A percentile compares a stretch with the other conserved stretches of the same genome.
phyloP scores from a whole-genome alignment of 2,888 invertebrate species.

The Anoncus sp. region DNA sequence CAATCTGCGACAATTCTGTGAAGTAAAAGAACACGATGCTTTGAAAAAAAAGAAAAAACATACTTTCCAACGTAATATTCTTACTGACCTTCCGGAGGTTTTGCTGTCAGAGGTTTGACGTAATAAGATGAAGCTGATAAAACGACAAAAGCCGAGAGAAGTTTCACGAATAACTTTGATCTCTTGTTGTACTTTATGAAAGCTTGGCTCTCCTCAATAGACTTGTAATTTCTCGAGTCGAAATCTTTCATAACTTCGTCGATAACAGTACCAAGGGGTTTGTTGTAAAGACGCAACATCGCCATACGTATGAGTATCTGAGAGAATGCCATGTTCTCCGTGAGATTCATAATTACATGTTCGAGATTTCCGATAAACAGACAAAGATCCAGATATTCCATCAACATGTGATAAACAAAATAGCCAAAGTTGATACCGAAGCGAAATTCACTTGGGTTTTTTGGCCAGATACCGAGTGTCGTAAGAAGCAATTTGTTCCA shows the following conservation, averaged over 20 bases:
- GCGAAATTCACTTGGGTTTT: constrained; percentile 63
- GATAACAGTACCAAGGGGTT: constrained; percentile 69
- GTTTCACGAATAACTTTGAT: constrained; percentile 72
- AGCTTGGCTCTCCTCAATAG: constrained; percentile 65
- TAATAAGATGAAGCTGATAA: constrained; percentile 75
- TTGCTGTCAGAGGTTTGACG: constrained; percentile 72
- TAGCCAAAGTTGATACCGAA: constrained; percentile 72
- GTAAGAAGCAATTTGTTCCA: constrained; percentile 73
- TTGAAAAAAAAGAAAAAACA: background rate
- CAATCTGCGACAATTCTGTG: constrained; percentile 20
- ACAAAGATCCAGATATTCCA: constrained; percentile 75
- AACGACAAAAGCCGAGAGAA: constrained; percentile 70
- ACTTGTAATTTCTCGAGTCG: constrained; percentile 65
- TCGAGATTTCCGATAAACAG: constrained; percentile 72
- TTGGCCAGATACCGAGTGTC: constrained; percentile 75
- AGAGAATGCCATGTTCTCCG: constrained; percentile 75
- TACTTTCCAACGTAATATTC: background rate
- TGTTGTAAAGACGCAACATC: constrained; percentile 72
- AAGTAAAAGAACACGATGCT: background rate
- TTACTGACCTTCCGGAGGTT: constrained; percentile 57
- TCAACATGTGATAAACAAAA: constrained; percentile 72
- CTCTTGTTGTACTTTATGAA: constrained; percentile 70
- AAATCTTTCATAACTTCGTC: constrained; percentile 71
- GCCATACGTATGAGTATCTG: constrained; percentile 73
- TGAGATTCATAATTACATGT: constrained; percentile 74